phyloP scores from a whole-genome alignment of 2,888 invertebrate genomes.

The Diarsia dahlii region DNA sequence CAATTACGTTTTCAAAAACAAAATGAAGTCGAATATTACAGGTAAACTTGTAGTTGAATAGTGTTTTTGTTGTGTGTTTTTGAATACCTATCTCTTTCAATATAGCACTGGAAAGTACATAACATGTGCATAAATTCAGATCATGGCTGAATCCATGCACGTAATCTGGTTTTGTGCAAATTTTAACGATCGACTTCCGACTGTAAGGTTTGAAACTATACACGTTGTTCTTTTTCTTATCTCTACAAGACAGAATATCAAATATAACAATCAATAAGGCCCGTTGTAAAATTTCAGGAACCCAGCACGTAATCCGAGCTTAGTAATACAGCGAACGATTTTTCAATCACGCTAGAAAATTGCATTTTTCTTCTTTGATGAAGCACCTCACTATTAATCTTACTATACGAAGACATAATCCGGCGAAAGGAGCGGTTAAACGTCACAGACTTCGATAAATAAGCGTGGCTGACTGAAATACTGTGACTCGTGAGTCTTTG shows the following conservation, averaged over 20 bases:
- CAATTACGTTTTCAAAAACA: background rate
- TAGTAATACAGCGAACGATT: slow-evolving; percentile 59
- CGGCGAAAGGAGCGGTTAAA: slow-evolving; percentile 62
- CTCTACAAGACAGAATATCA: background rate
- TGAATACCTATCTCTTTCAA: background rate
- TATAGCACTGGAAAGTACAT: background rate
- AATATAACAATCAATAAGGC: slow-evolving; percentile 16
- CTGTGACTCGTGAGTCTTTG: slow-evolving; percentile 54
- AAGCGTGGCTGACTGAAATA: slow-evolving; percentile 54
- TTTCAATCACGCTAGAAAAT: slow-evolving; percentile 67
- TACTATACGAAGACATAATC: slow-evolving; percentile 68
- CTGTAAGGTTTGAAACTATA: background rate
- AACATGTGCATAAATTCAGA: background rate
- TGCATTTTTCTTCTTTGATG: slow-evolving; percentile 68
- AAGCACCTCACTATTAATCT: slow-evolving; percentile 70
- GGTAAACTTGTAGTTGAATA: background rate
- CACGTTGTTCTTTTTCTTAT: background rate
- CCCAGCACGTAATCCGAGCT: slow-evolving; percentile 54
- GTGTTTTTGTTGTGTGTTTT: background rate
- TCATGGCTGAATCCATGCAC: background rate
- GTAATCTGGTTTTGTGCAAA: background rate
- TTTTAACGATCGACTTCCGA: too few species aligned
- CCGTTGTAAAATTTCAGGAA: slow-evolving; percentile 32
- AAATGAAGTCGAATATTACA: background rate
- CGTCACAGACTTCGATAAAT: slow-evolving; percentile 63